Percentiles rank a stretch among this genome's conserved stretches.
phyloP scores from a whole-genome alignment of 37 sponge, comb jelly and placozoan species.

The Hormiphora californensis region DNA sequence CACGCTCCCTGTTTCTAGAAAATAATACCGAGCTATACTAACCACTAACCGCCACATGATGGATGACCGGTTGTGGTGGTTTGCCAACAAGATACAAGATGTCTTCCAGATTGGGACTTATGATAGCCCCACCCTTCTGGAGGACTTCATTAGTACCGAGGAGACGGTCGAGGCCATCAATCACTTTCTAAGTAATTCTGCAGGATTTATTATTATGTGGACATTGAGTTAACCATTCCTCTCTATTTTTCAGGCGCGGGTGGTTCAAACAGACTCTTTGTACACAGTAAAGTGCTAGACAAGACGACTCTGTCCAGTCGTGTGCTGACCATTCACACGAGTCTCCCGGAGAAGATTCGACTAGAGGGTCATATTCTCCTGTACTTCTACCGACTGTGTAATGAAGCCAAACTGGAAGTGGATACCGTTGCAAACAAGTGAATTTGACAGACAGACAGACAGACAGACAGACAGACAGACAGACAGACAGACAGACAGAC shows the following conservation, averaged over 20 bases:
- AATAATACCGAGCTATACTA: too few relatives aligned
- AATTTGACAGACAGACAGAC: too few relatives aligned
- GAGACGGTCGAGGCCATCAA: slow-evolving; percentile 73
- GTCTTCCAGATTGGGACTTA: slow-evolving; percentile 84
- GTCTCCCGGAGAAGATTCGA: slow-evolving; percentile 10
- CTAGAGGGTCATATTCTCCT: slow-evolving; percentile 49
- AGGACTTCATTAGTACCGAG: slow-evolving; percentile 79
- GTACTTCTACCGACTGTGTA: slow-evolving; percentile 51
- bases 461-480: too few relatives aligned
- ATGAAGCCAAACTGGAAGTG: slow-evolving; percentile 23
- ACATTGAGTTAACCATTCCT: too few relatives aligned
- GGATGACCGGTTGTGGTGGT: slow-evolving; percentile 95
- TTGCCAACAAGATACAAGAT: slow-evolving; percentile 90
- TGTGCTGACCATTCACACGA: neutral
- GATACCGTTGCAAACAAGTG: slow-evolving; percentile 37
- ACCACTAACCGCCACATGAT: slow-evolving; percentile 41
- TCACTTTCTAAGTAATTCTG: slow-evolving; percentile 63
- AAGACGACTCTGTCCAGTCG: slow-evolving; percentile 21
- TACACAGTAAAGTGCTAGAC: slow-evolving; percentile 32
- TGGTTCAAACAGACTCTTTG: slow-evolving; percentile 35
- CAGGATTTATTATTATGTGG: too few relatives aligned
- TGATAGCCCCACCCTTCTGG: slow-evolving; percentile 84
- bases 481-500: too few relatives aligned
- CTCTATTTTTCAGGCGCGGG: slow-evolving; percentile 24
- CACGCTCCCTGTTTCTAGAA: too few relatives aligned